Evolutionary conservation across 2,797 vertebrate genomes (phyloP).

Genomic region (Eospalax fontanierii): DNA sequence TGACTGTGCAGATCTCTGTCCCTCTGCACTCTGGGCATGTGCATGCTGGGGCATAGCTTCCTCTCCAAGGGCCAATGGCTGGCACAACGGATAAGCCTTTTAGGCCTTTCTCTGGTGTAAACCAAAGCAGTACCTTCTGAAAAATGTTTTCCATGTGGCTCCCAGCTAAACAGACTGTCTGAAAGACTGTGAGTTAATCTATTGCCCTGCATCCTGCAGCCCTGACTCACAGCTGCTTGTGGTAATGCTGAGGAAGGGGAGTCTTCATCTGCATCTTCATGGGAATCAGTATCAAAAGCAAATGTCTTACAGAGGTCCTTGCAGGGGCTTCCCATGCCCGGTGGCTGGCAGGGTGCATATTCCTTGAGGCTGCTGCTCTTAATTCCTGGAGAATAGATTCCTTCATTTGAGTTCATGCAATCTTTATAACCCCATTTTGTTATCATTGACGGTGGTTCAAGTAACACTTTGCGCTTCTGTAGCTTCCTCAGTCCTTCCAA

Average conservation of each 20-base stretch:
- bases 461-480: slow-evolving; percentile 92
- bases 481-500: slow-evolving; percentile 95
- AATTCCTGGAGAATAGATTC: slow-evolving; percentile 96
- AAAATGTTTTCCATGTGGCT: slow-evolving; percentile 86
- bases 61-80: slow-evolving; percentile 90
- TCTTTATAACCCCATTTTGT: slow-evolving; percentile 96
- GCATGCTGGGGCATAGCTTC: slow-evolving; percentile 87
- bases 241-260: slow-evolving; percentile 87
- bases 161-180: slow-evolving; percentile 95
- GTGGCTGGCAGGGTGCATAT: slow-evolving; percentile 83
- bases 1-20: slow-evolving; percentile 85
- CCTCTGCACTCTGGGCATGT: slow-evolving; percentile 87
- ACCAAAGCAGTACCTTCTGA: slow-evolving; percentile 86
- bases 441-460: slow-evolving; percentile 92
- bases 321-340: slow-evolving; percentile 81
- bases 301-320: slow-evolving; percentile 88
- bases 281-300: slow-evolving; percentile 92
- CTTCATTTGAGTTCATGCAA: slow-evolving; percentile 98
- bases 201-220: slow-evolving; percentile 88
- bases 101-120: slow-evolving; percentile 92
- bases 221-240: slow-evolving; percentile 90
- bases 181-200: slow-evolving; percentile 94
- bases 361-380: slow-evolving; percentile 91
- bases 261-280: slow-evolving; percentile 92
- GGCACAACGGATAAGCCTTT: slow-evolving; percentile 92